These are phyloP conservation scores for Montifringilla adamsi DNA, from an alignment of 2,113 vertebrate species.

Conservation along the genomic window DNA sequence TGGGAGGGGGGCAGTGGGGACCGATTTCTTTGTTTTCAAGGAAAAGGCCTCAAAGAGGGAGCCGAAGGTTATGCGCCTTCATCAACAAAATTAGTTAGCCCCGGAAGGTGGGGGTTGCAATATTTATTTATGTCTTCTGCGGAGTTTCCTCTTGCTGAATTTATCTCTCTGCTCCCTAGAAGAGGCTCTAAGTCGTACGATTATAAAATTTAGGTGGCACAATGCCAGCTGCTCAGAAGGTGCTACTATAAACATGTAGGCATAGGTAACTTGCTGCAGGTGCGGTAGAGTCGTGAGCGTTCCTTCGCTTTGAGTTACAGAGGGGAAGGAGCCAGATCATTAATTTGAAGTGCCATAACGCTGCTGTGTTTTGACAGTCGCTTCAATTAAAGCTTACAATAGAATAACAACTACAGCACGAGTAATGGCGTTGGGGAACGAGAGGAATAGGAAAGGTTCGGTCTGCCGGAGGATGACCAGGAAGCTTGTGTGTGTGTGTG, in stretches of 20 bases:
- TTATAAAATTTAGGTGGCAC: neutral
- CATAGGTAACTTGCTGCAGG: conserved; percentile 16
- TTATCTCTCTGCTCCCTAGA: neutral
- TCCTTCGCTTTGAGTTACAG: neutral
- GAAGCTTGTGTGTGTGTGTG: neutral
- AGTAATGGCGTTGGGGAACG: neutral
- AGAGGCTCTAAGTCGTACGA: neutral
- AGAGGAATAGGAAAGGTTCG: neutral
- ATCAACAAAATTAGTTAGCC: neutral
- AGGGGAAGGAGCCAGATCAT: neutral
- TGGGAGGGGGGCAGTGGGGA: neutral
- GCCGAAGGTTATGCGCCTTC: neutral
- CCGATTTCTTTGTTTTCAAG: conserved; percentile 39
- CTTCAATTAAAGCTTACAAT: conserved; percentile 19
- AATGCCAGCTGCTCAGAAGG: neutral
- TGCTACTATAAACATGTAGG: neutral
- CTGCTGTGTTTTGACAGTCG: conserved; percentile 42
- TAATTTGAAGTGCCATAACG: neutral
- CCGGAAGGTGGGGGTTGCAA: neutral
- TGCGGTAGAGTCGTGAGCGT: neutral
- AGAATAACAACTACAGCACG: neutral
- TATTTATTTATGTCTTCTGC: conserved; percentile 11
- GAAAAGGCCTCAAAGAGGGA: neutral
- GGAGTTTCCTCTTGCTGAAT: conserved; percentile 6
- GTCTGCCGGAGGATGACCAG: neutral